Conservation (phyloP, 2,888 invertebrate genomes). For the Eulithis prunata region DNA sequence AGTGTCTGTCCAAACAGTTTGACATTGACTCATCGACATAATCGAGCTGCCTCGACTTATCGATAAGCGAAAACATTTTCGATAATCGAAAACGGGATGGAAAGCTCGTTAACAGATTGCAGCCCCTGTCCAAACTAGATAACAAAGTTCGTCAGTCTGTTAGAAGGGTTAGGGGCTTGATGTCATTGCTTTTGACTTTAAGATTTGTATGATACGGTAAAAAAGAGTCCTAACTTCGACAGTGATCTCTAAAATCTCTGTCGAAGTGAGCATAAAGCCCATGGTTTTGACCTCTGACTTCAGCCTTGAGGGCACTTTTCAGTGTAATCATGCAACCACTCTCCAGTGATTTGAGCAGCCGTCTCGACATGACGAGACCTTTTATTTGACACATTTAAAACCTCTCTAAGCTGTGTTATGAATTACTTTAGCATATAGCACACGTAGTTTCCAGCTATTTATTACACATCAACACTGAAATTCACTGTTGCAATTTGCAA, state of each 20-base stretch:
- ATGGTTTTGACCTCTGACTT: no score
- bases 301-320: no score
- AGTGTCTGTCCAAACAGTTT: constrained; percentile 21
- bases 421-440: no score
- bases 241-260: no score
- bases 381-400: no score
- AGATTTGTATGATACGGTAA: no score
- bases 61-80: constrained; percentile 29
- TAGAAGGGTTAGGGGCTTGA: constrained; percentile 41
- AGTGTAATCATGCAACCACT: no score
- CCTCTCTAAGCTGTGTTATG: no score
- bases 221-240: no score
- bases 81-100: constrained; percentile 48
- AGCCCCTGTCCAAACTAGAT: constrained; percentile 64
- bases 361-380: no score
- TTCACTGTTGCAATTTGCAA: constrained; percentile 14
- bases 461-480: constrained; percentile 5
- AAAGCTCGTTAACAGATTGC: constrained; percentile 65
- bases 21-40: constrained; percentile 51
- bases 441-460: constrained; percentile 9
- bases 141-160: constrained; percentile 55
- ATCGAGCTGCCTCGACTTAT: constrained; percentile 39
- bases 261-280: no score
- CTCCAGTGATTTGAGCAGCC: no score
- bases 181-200: constrained; percentile 46